Evolutionary conservation across 1,140 invertebrate genomes (phyloP).

Genomic region (Ostrea denselamellosa): DNA sequence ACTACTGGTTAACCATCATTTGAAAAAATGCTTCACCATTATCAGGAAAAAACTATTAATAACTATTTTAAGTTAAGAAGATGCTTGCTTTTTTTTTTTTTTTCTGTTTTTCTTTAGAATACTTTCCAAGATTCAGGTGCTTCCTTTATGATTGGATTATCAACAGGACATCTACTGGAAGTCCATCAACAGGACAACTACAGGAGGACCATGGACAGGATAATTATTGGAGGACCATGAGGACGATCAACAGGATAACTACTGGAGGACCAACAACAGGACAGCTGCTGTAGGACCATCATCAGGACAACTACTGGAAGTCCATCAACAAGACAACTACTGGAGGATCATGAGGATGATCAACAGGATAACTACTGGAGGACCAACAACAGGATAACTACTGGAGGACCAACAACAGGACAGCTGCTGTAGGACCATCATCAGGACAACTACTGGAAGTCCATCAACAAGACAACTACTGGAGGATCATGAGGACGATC

Average conservation of each 20-base stretch:
- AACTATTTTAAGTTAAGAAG: too few relatives aligned
- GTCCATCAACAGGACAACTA: neutral
- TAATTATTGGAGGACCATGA: neutral
- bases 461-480: neutral
- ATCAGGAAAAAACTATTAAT: neutral
- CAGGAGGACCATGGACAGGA: neutral
- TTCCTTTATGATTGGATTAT: neutral
- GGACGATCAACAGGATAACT: neutral
- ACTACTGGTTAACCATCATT: neutral
- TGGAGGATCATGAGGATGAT: neutral
- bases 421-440: neutral
- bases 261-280: neutral
- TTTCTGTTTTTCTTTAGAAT: neutral
- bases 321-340: neutral
- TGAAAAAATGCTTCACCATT: neutral
- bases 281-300: neutral
- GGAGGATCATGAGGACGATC: neutral
- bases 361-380: neutral
- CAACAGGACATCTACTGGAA: neutral
- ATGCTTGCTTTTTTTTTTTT: too few relatives aligned
- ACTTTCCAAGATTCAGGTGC: neutral
- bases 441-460: neutral
- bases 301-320: neutral
- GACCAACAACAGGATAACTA: neutral
- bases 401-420: neutral